Percentiles rank a stretch among this genome's conserved stretches.
These are phyloP conservation scores for Limenitis camilla DNA, from an alignment of 2,888 invertebrate species.

Conservation along the genomic window DNA sequence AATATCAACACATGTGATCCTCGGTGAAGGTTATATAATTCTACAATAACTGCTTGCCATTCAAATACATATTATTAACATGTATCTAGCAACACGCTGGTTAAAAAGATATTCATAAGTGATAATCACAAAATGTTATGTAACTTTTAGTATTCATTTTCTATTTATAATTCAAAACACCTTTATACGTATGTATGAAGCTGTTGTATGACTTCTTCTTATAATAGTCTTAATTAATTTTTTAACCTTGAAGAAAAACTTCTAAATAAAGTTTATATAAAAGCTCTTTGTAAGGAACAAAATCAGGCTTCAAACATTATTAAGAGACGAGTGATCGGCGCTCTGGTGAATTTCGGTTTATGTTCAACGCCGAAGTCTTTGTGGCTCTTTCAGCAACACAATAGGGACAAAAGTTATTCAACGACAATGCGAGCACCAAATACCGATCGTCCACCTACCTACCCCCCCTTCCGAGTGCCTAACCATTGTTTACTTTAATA, in stretches of 20 bases:
- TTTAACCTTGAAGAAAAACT: slow-evolving; percentile 16
- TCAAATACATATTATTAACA: too few species aligned
- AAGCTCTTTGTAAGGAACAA: slow-evolving; percentile 19
- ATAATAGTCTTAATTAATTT: neutral
- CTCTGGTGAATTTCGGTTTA: slow-evolving; percentile 73
- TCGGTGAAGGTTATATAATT: too few species aligned
- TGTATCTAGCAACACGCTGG: too few species aligned
- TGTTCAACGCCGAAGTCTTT: slow-evolving; percentile 69
- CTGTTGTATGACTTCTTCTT: too few species aligned
- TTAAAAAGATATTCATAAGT: neutral
- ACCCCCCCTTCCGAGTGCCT: slow-evolving; percentile 45
- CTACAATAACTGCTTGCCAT: too few species aligned
- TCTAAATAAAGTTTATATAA: slow-evolving; percentile 17
- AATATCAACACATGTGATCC: too few species aligned
- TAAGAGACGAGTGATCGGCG: slow-evolving; percentile 67
- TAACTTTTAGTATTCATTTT: too few species aligned
- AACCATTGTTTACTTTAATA: slow-evolving; percentile 72
- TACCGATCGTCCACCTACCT: slow-evolving; percentile 68
- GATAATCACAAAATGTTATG: neutral
- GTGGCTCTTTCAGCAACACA: slow-evolving; percentile 72
- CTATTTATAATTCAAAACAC: too few species aligned
- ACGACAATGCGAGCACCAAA: slow-evolving; percentile 75
- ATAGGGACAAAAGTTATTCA: slow-evolving; percentile 76
- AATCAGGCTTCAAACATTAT: slow-evolving; percentile 50
- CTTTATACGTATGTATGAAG: too few species aligned